Evolutionary conservation across 2,888 invertebrate species (phyloP), one percentile per base, ranked within the genome.

Genomic region (Pristionchus maxplancki): DNA sequence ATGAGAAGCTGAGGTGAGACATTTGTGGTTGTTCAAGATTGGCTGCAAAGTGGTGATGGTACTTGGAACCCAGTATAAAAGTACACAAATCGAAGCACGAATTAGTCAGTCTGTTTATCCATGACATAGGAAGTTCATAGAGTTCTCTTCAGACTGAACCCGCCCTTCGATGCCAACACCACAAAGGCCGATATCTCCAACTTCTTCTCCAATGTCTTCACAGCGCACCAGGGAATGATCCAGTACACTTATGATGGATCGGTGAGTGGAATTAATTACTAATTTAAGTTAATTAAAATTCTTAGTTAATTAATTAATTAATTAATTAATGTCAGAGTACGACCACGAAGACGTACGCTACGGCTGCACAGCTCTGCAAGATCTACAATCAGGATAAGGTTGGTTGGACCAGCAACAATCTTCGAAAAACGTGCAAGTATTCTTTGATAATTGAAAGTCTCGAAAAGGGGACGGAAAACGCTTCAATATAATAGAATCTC

Each of bases 221-320:
- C 90, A 64, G 89, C 89, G 28, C 93, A 91, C 88, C 93, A 93
- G 89, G 93, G 93, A 85, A 93, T 93, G 91, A 92, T 92, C n/a
- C 93, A 93, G 81, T 93, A 93, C 87, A 93, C 93, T 11, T 93
- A 92, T 67, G 93, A 93, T 87, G 92, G 92, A 88, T 89, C 90
- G 90, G 93, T 93, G 87, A 58, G 58, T 20, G 17, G 20, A 20
- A 20, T 50, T 0, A 17, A 50, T 17, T 50, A 62, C 8, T 4
- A 9, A 13, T 15, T 28, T 67, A 28, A 28, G 13, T 3, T 44
- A n/a, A 31, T 3, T 44, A n/a, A 48, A 48, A 48, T n/a, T n/a
- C n/a, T 50, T 81, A 11, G 17, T n/a, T n/a, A 50, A 48, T 15
- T 34, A 31, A 28, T 81, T n/a, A n/a, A n/a, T 50, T 81, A 11